phyloP scores from a whole-genome alignment of 2,113 vertebrate genomes.

The Corythornis vintsioides region DNA sequence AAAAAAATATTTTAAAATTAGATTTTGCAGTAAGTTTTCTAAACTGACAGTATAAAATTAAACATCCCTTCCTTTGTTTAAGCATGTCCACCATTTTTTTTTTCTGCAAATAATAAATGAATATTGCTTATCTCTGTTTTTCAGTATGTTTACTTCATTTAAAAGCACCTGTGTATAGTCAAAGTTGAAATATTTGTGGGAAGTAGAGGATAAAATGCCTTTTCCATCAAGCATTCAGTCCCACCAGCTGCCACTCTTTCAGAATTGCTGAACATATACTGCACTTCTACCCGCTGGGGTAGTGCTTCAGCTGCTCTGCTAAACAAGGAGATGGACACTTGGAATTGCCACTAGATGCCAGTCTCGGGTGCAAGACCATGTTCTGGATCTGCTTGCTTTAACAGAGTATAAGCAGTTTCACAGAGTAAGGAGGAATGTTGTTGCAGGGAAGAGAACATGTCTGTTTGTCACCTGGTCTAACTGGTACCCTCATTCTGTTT shows the following conservation, averaged over 20 bases:
- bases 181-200: background rate
- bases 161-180: conserved; percentile 5
- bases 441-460: background rate
- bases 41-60: background rate
- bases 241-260: background rate
- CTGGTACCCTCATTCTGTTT: background rate
- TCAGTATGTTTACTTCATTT: background rate
- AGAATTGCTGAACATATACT: background rate
- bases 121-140: conserved; percentile 21
- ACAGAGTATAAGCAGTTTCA: background rate
- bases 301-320: background rate
- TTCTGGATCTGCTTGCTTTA: background rate
- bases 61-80: conserved; percentile 13
- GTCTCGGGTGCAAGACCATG: background rate
- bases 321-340: background rate
- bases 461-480: background rate
- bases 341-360: conserved; percentile 29
- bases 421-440: background rate
- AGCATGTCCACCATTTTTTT: background rate
- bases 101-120: conserved; percentile 4
- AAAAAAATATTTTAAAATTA: background rate
- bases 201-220: background rate
- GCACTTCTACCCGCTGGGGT: background rate
- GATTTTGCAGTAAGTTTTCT: background rate
- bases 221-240: background rate